These are phyloP conservation scores for Moxostoma hubbsi DNA, from an alignment of 2,797 vertebrate species.

Conservation along the genomic window DNA sequence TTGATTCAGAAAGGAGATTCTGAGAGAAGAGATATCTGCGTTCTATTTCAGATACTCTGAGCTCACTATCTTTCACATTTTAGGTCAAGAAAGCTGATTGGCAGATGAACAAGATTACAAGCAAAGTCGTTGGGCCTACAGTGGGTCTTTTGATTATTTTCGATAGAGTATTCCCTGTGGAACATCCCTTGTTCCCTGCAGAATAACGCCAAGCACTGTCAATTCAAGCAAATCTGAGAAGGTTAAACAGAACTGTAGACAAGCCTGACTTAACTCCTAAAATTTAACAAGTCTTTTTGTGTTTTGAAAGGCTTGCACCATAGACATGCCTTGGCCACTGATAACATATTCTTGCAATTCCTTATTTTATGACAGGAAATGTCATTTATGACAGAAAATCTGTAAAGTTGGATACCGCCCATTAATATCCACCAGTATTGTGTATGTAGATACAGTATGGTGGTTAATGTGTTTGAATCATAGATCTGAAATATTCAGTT, in stretches of 20 bases:
- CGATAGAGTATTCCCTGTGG: slow-evolving; percentile 8
- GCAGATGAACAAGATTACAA: slow-evolving; percentile 31
- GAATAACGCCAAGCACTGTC: slow-evolving; percentile 26
- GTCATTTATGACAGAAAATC: slow-evolving; percentile 1
- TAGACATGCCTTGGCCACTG: neutral
- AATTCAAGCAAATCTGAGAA: slow-evolving; percentile 30
- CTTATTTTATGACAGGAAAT: neutral
- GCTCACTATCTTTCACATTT: slow-evolving; percentile 20
- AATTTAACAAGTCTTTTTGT: slow-evolving; percentile 24
- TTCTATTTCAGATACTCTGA: neutral
- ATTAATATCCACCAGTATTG: neutral
- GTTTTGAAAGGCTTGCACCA: slow-evolving; percentile 26
- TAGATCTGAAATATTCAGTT: neutral
- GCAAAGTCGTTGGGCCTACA: slow-evolving; percentile 5
- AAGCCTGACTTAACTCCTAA: slow-evolving; percentile 25
- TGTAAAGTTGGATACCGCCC: neutral
- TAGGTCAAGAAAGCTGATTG: slow-evolving; percentile 24
- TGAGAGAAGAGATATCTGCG: neutral
- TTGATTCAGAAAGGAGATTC: no score
- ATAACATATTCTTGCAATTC: slow-evolving; percentile 1
- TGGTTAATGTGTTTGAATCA: neutral
- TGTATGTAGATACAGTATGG: neutral
- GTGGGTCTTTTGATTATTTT: slow-evolving; percentile 26
- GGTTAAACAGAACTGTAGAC: slow-evolving; percentile 31
- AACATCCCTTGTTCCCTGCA: slow-evolving; percentile 32